phyloP scores from a whole-genome alignment of 1,140 invertebrate genomes.

The Bathynomus jamesi region DNA sequence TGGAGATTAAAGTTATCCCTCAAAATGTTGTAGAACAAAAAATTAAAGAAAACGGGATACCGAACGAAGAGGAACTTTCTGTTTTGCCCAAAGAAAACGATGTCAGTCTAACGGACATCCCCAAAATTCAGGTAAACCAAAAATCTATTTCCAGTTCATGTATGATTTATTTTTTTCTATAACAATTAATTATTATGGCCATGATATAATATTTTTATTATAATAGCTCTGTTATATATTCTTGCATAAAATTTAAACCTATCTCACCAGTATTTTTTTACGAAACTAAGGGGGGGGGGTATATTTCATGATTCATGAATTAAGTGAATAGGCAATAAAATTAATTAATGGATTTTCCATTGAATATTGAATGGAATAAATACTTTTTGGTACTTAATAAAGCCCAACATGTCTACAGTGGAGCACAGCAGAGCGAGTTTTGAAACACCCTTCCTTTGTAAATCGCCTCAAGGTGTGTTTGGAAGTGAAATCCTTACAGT shows the following conservation, averaged over 20 bases:
- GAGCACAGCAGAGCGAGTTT: background rate
- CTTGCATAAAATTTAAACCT: no score
- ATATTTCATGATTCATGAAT: no score
- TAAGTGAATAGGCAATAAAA: no score
- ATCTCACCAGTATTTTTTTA: no score
- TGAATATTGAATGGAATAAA: background rate
- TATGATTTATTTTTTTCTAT: background rate
- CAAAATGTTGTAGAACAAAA: background rate
- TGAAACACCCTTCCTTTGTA: background rate
- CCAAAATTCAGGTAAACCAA: conserved; percentile 7
- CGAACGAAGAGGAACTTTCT: background rate
- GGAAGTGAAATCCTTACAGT: no score
- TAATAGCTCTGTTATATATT: no score
- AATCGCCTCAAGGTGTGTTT: background rate
- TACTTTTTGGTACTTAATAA: background rate
- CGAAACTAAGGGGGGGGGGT: no score
- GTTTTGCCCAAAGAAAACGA: background rate
- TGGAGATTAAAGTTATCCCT: conserved; percentile 23
- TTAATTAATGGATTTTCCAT: no score
- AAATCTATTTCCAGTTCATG: background rate
- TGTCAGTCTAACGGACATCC: conserved; percentile 2
- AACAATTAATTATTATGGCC: no score
- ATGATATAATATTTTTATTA: no score
- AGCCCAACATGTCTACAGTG: background rate
- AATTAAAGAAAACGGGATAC: background rate